These are phyloP conservation scores for Helicoverpa armigera DNA, from an alignment of 1,140 invertebrate genomes.

Conservation along the genomic window DNA sequence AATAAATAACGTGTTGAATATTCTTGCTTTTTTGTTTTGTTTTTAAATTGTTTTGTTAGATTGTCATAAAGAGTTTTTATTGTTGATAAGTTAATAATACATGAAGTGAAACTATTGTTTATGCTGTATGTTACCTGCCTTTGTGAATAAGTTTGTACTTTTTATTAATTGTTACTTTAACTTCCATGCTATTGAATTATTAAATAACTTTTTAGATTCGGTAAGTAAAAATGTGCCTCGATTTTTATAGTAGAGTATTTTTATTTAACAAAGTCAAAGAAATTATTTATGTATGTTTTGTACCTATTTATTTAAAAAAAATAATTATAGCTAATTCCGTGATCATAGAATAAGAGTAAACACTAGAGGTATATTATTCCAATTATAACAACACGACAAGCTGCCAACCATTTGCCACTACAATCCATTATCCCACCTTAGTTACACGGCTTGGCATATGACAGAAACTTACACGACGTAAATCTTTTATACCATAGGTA, in stretches of 20 bases:
- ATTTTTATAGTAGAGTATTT: too few relatives aligned
- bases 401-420: not conserved
- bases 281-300: too few relatives aligned
- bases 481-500: not conserved
- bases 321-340: too few relatives aligned
- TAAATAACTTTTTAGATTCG: too few relatives aligned
- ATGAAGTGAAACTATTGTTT: not conserved
- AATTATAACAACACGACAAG: not conserved
- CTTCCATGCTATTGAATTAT: too few relatives aligned
- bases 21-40: not conserved
- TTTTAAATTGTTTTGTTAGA: not conserved
- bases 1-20: not conserved
- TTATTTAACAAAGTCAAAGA: too few relatives aligned
- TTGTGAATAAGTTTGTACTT: not conserved
- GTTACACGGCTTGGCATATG: not conserved
- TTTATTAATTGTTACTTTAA: not conserved
- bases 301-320: too few relatives aligned
- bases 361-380: too few relatives aligned
- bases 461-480: not conserved
- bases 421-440: conserved; percentile 22
- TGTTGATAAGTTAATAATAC: not conserved
- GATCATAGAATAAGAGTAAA: too few relatives aligned
- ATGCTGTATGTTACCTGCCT: not conserved
- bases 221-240: too few relatives aligned
- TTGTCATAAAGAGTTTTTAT: conserved; percentile 12